Percentiles rank a stretch among this genome's conserved stretches.
These are phyloP conservation scores for Theretra japonica DNA, from an alignment of 2,888 invertebrate species.

Conservation along the genomic window DNA sequence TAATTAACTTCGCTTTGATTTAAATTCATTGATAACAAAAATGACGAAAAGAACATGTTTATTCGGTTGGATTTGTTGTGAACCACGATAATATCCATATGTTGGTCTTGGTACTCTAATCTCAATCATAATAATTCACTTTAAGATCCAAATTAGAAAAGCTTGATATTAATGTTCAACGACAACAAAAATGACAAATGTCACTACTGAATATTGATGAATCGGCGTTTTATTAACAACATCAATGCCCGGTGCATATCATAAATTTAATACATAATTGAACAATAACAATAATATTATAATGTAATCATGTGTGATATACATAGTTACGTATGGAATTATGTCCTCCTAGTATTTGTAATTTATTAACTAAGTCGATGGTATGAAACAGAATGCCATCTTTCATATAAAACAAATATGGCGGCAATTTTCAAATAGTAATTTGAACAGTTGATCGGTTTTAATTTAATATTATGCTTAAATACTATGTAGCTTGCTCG, in stretches of 20 bases:
- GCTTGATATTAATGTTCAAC: not conserved
- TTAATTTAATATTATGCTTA: not conserved
- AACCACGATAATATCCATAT: not conserved
- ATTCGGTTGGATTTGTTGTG: constrained; percentile 34
- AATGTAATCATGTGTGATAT: too few relatives aligned
- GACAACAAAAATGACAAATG: constrained; percentile 4
- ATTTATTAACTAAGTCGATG: too few relatives aligned
- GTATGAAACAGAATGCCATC: not conserved
- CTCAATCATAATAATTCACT: not conserved
- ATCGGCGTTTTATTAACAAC: not conserved
- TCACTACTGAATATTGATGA: not conserved
- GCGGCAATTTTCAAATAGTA: not conserved
- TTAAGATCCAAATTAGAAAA: not conserved
- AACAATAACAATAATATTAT: too few relatives aligned
- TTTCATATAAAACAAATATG: not conserved
- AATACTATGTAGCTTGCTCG: too few relatives aligned
- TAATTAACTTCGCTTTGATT: constrained; percentile 71
- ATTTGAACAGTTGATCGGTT: not conserved
- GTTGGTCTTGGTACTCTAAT: not conserved
- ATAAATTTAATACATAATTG: too few relatives aligned
- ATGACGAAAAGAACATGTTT: constrained; percentile 44
- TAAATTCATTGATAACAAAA: constrained; percentile 53
- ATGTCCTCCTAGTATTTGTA: not conserved
- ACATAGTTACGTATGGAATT: not conserved
- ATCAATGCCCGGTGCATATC: too few relatives aligned